Evolutionary conservation across 92 coral and sea anemone genomes (phyloP), one percentile per base, ranked within the genome.

Genomic region (Porites evermanni): DNA sequence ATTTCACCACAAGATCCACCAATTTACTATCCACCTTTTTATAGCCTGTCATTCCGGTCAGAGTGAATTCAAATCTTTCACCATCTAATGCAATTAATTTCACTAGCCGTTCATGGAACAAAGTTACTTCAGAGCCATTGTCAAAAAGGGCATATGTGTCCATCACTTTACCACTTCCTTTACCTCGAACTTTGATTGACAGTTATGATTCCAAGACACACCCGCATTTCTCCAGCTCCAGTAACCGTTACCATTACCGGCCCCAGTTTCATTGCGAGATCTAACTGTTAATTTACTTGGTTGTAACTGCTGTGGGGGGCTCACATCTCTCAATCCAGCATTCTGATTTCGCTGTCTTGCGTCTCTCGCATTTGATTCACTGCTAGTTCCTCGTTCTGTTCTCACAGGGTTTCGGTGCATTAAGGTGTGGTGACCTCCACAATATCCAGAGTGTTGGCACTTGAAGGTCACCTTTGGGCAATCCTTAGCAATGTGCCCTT

Each of bases 31-130:
- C 92, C 26, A 90, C 32, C 32, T 1, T 26, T 26, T 26, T 1
- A 26, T 1, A 26, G 32, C 32, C 32, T 26, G 32, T 26, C 67
- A 90, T 83, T 9, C 94, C 91, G 73, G 92, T 93, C 67, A 88
- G 78, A 18, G 91, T 89, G 82, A 88, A 93, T 5, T 75, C 83
- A 16, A 82, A 38, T 71, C 86, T 88, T 47, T 77, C 75, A 26
- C 96, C 91, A 38, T 81, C 68, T 29, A 88, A 64, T 8, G 74
- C 61, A 29, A 93, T 90, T 32, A 68, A 70, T 10, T 79, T 59
- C 20, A 68, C 81, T 80, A 90, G 85, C 65, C 68, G 78, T 53
- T 93, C 88, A 67, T 91, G 93, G 63, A 92, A 93, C 66, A 26
- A 26, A 26, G 32, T 26, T 26, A 26, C 32, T 26, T 26, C 32